phyloP scores from a whole-genome alignment of 2,113 vertebrate species.

The Mastomys natalensis region DNA sequence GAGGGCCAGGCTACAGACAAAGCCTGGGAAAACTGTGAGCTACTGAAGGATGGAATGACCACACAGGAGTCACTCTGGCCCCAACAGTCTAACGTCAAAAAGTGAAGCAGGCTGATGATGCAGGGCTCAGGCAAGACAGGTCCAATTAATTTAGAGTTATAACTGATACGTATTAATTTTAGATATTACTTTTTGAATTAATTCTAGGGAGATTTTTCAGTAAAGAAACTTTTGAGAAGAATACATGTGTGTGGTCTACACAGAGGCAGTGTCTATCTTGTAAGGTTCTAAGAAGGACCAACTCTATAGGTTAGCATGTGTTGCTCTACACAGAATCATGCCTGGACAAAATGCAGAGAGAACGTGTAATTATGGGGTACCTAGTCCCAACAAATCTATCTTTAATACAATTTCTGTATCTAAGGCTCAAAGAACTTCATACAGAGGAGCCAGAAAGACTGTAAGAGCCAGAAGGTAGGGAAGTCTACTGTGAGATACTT shows the following conservation, averaged over 20 bases:
- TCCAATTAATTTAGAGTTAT: background rate
- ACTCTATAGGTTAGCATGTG: background rate
- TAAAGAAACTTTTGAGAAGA: background rate
- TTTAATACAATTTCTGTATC: background rate
- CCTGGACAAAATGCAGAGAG: background rate
- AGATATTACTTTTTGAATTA: background rate
- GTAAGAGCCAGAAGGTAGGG: background rate
- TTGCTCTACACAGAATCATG: background rate
- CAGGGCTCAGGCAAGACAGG: background rate
- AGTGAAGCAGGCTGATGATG: background rate
- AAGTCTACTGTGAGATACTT: background rate
- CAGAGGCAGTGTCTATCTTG: background rate
- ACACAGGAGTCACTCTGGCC: background rate
- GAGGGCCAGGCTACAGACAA: background rate
- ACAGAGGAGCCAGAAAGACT: background rate
- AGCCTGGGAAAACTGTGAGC: background rate
- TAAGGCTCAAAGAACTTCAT: background rate
- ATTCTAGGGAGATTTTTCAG: background rate
- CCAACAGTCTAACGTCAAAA: fast-evolving
- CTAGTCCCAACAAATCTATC: background rate
- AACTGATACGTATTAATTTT: background rate
- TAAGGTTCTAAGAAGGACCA: background rate
- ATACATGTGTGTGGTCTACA: background rate
- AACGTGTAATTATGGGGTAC: too few relatives aligned
- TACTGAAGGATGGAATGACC: background rate